Percentiles rank a stretch among this genome's conserved stretches.
Conservation (phyloP, 2,113 vertebrate genomes). For the Tapirus terrestris region DNA sequence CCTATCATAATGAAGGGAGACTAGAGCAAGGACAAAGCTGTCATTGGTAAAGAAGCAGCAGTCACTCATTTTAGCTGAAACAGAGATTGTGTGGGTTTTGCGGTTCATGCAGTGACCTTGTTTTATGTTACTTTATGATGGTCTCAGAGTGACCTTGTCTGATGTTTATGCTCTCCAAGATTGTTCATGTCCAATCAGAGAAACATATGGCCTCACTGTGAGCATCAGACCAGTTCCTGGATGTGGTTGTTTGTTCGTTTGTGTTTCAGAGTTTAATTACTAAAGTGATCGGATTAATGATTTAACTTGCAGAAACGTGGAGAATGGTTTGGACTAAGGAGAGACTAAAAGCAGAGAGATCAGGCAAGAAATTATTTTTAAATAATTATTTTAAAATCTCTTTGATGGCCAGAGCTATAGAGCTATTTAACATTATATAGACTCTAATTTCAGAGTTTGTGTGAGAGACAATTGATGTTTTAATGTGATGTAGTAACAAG, state of each 20-base stretch:
- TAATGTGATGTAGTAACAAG: conserved; percentile 16
- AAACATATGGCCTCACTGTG: neutral
- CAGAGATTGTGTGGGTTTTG: neutral
- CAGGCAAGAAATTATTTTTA: neutral
- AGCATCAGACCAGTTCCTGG: neutral
- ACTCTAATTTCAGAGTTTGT: conserved; percentile 37
- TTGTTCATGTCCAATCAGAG: neutral
- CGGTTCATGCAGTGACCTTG: neutral
- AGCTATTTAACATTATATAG: neutral
- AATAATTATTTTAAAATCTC: neutral
- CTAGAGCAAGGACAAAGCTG: neutral
- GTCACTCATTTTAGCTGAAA: neutral
- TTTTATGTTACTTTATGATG: neutral
- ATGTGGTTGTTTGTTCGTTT: neutral
- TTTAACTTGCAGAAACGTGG: neutral
- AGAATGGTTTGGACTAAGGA: neutral
- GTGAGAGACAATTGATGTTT: conserved; percentile 17
- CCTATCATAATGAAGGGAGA: neutral
- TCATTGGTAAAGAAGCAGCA: neutral
- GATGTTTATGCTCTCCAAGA: neutral
- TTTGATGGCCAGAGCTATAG: neutral
- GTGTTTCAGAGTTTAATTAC: neutral
- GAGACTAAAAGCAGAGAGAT: neutral
- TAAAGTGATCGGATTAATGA: neutral
- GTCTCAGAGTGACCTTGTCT: neutral